phyloP scores from a whole-genome alignment of 2,797 vertebrate species.

The Bovichtus variegatus region DNA sequence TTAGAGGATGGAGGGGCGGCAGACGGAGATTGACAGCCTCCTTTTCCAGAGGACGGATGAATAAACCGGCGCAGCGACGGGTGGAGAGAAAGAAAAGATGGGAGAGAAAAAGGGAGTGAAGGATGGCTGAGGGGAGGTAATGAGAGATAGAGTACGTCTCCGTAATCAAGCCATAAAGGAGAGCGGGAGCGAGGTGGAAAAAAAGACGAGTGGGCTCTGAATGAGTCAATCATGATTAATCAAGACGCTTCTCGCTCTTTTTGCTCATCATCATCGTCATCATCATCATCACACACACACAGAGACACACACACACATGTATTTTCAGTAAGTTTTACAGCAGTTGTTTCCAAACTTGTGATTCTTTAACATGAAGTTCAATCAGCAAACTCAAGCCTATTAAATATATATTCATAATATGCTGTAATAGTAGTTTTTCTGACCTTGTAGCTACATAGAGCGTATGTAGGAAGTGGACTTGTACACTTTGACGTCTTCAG shows the following conservation, averaged over 20 bases:
- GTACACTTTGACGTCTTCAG: too few relatives aligned
- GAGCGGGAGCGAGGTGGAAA: constrained; percentile 54
- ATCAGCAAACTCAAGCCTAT: neutral
- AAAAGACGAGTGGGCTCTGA: constrained; percentile 78
- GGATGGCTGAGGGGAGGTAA: constrained; percentile 59
- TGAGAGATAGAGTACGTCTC: constrained; percentile 72
- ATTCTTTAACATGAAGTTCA: neutral
- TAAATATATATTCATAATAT: too few relatives aligned
- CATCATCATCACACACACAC: constrained; percentile 24
- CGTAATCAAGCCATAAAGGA: constrained; percentile 81
- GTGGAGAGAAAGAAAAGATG: constrained; percentile 38
- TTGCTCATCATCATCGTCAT: constrained; percentile 52
- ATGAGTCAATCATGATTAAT: constrained; percentile 88
- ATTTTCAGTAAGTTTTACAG: constrained; percentile 19
- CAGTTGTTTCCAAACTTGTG: neutral
- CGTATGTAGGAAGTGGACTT: too few relatives aligned
- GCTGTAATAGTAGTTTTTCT: too few relatives aligned
- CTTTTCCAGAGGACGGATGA: constrained; percentile 79
- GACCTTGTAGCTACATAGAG: too few relatives aligned
- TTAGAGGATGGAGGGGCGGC: constrained; percentile 62
- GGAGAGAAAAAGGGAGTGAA: constrained; percentile 45
- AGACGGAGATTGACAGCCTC: constrained; percentile 82
- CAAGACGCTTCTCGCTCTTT: constrained; percentile 77
- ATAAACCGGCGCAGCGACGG: constrained; percentile 72
- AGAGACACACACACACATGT: neutral